A percentile compares a stretch with the other conserved stretches of the same genome.
Conservation (phyloP, 2,113 vertebrate genomes). For the Budorcas taxicolor region DNA sequence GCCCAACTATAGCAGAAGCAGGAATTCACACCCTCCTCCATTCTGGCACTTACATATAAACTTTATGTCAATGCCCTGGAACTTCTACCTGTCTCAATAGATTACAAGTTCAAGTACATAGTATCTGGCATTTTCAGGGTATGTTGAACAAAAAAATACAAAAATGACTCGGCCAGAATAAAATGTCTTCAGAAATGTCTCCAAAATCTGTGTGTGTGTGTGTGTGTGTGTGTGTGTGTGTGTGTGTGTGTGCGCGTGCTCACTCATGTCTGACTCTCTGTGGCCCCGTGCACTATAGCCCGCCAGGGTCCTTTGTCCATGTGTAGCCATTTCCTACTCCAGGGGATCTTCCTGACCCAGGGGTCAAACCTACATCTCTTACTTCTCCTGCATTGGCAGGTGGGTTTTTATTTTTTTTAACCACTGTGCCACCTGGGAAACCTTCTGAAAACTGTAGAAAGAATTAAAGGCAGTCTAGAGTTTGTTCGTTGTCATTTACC, state of each 20-base stretch:
- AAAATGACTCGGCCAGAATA: not conserved
- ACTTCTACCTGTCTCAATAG: not conserved
- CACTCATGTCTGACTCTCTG: not conserved
- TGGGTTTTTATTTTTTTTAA: not conserved
- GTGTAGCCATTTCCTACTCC: not conserved
- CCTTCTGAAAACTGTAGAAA: not conserved
- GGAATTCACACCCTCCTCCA: not conserved
- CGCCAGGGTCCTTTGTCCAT: not conserved
- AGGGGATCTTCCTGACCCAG: not conserved
- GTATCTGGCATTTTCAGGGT: not conserved
- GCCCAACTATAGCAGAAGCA: not conserved
- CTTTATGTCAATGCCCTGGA: not conserved
- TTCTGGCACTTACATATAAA: not conserved
- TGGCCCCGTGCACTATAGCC: not conserved
- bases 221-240: too few relatives aligned
- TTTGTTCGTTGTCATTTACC: conserved; percentile 2
- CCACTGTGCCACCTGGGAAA: not conserved
- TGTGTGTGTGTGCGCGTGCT: not conserved
- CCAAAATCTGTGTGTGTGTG: not conserved
- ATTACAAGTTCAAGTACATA: not conserved
- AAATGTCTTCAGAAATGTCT: not conserved
- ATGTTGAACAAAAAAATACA: not conserved
- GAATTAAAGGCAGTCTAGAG: not conserved
- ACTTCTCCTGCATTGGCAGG: not conserved
- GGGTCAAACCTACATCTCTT: not conserved